Evolutionary conservation across 2,888 invertebrate genomes (phyloP), one percentile per base, ranked within the genome.

Genomic region (Dichetophora obliterata): DNA sequence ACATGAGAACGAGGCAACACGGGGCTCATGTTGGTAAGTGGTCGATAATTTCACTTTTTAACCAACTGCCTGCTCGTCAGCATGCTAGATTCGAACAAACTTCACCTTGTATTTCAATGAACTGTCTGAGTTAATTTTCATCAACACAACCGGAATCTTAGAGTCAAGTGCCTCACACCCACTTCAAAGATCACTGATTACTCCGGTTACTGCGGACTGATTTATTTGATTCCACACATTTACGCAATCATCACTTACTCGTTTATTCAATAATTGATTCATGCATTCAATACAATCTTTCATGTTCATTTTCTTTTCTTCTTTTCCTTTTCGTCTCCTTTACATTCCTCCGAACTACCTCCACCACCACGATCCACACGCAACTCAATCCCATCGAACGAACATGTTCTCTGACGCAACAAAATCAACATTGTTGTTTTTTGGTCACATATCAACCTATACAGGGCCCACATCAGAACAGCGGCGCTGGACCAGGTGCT

Each of bases 381-480:
- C 31, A 59, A 54, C 70, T 69, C 27, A 54, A 50, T 16, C 43
- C 37, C 50, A 75, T 50, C 27, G 50, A 59, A 75, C 75, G 27
- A 24, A 54, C 22, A 68, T 57, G 43, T 22, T 37, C 22, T 71
- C 37, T 71, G 48, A 71, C 70, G 70, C 27, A 19, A 22, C 34
- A 59, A 22, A 24, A 24, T 5, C 14, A 27, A 27, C 27, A 27
- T 11, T 27, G n/a, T 27, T n/a, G n/a, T n/a, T n/a, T n/a, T 19
- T 31, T 27, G 22, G n/a, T n/a, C 8, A 34, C 11, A 3, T 31
- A 31, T 16, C 34, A 31, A 63, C 31, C 63, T 19, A 34, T 5
- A 8, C 79, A 87, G 87, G 87, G 86, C 81, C 86, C 87, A 80
- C 86, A 87, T 81, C 85, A 85, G 82, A 86, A 85, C 78, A 83